Base-by-base conservation (phyloP, 2,888 invertebrate species). In the Cactoblastis cactorum region DNA sequence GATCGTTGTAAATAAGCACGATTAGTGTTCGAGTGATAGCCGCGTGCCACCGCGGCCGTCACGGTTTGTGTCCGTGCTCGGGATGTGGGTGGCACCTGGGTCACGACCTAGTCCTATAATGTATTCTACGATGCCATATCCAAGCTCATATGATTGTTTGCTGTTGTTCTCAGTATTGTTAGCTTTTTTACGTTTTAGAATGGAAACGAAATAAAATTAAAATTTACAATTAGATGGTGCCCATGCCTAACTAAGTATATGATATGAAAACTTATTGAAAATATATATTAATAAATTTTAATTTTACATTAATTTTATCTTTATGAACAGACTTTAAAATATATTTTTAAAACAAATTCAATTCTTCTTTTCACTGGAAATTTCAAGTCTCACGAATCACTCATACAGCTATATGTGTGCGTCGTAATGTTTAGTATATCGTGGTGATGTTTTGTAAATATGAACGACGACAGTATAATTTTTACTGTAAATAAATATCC, bases 41-140 rank as follows among this genome's bases (percentile, higher is more conserved):
- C 55, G 54, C 37, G 46, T 52, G 41, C 35, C 49, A 41, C 52
- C 45, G 15, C 47, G 54, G 47, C 52, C 57, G 65, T 66, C 67
- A 67, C 62, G 65, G 59, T 58, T 54, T 51, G 61, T 62, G 58
- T 57, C 56, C 54, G 35, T 22, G 46, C 52, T 45, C 57, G 45
- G 52, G 51, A 51, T 61, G 70, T 71, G 70, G 77, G 73, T 70
- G 71, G 75, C 62, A 61, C 62, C 46, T 55, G 56, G 65, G 67
- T 71, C 75, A 69, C 68, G 68, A 74, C 62, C 62, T 56, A 43
- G 24, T 48, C 22, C 47, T 48, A n/a, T n/a, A n/a, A n/a, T n/a
- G 24, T 35, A 43, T 14, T 28, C 15, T 22, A 43, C 22, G 28
- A 17, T 43, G 15, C 11, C 47, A 52, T n/a, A 39, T 38, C 35